Evolutionary conservation across 2,797 vertebrate species (phyloP).

Genomic region (Arrhamphus sclerolepis): DNA sequence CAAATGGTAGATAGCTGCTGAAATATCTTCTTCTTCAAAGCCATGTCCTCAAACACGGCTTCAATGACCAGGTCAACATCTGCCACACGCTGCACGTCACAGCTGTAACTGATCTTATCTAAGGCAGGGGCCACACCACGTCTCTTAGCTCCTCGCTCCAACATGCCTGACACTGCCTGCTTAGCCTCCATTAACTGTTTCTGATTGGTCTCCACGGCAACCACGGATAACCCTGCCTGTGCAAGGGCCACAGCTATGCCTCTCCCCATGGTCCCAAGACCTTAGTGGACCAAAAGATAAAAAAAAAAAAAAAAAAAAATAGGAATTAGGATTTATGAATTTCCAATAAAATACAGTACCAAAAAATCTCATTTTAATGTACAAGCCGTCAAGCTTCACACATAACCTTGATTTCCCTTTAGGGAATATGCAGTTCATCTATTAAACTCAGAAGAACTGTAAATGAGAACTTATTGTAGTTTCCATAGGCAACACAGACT

Average conservation of each 20-base stretch:
- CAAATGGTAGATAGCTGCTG: slow-evolving; percentile 82
- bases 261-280: slow-evolving; percentile 93
- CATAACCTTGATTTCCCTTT: slow-evolving; percentile 54
- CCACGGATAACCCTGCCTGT: slow-evolving; percentile 85
- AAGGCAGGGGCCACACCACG: slow-evolving; percentile 50
- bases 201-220: slow-evolving; percentile 87
- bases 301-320: slow-evolving; percentile 24
- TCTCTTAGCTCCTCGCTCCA: slow-evolving; percentile 84
- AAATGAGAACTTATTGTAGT: slow-evolving; percentile 42
- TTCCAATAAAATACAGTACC: slow-evolving; percentile 7
- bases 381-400: slow-evolving; percentile 63
- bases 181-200: slow-evolving; percentile 81
- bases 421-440: slow-evolving; percentile 48
- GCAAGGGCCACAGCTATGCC: slow-evolving; percentile 87
- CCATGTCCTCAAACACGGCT: slow-evolving; percentile 93
- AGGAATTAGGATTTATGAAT: slow-evolving; percentile 17
- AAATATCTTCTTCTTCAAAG: slow-evolving; percentile 88
- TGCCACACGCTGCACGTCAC: slow-evolving; percentile 69
- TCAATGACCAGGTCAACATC: slow-evolving; percentile 90
- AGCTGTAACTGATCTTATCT: slow-evolving; percentile 76
- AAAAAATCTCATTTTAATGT: slow-evolving; percentile 58
- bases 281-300: slow-evolving; percentile 63
- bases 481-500: slow-evolving; percentile 35
- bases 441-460: slow-evolving; percentile 43
- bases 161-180: slow-evolving; percentile 76